Conservation (phyloP, 2,113 vertebrate genomes). For the Pithys albifrons region DNA sequence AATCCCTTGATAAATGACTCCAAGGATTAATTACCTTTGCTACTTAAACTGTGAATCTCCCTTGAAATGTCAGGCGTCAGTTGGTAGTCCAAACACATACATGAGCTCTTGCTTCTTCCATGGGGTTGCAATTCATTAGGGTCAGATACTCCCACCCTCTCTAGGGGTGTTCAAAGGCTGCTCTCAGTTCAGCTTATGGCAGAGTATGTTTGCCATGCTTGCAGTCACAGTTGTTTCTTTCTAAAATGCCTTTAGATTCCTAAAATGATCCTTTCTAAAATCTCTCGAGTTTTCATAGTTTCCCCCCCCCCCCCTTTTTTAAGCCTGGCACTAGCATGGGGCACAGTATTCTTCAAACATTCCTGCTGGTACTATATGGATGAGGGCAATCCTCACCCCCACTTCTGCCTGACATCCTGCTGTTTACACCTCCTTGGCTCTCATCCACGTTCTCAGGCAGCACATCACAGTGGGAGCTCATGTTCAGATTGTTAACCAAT, state of each 20-base stretch:
- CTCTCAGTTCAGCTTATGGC: not conserved
- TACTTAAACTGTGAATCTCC: not conserved
- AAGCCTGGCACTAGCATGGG: not conserved
- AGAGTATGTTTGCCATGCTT: not conserved
- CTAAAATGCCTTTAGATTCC: not conserved
- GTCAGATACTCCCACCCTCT: not conserved
- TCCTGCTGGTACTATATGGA: not conserved
- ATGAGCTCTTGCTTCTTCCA: not conserved
- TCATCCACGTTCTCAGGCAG: not conserved
- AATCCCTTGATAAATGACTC: not conserved
- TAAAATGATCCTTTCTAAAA: not conserved
- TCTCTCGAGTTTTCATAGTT: not conserved
- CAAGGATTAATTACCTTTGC: constrained; percentile 10
- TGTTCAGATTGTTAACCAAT: not conserved
- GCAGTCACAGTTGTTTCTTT: not conserved
- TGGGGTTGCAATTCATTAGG: not conserved
- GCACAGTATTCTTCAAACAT: not conserved
- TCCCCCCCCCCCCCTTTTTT: not conserved
- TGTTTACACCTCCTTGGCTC: not conserved
- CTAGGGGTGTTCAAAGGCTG: not conserved
- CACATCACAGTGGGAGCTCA: not conserved
- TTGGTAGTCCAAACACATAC: not conserved
- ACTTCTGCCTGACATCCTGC: not conserved
- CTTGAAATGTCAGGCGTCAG: not conserved
- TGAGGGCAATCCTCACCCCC: not conserved